Base-by-base conservation (phyloP, 2,888 invertebrate species). In the Erebia ligea region DNA sequence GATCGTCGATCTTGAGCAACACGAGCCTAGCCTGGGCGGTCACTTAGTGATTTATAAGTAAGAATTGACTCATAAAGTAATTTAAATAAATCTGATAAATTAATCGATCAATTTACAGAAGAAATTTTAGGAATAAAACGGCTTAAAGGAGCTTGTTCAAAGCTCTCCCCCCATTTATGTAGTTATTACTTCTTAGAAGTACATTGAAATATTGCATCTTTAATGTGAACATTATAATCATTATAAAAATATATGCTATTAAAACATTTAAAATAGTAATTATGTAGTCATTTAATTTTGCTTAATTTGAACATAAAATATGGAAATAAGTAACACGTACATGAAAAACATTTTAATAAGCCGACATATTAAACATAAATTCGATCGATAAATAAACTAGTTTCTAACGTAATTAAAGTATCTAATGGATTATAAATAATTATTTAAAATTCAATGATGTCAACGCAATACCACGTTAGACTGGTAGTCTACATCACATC, bases 371-470 rank as follows among this genome's bases (percentile, higher is more conserved):
- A 54, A 61, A 57, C 13, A 19, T 42, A 57, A 63, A 62, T 67
- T 45, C 50, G 63, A 73, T 73, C 57, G 34, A 71, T 69, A 71
- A 71, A 71, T 21, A 54, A 73, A 71, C 69, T 59, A 71, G 71
- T 74, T 71, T 45, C 48, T 4, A 61, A 48, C 15, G 9, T 34
- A 66, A 68, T 71, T 71, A 69, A 69, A 64, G 17, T 19, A 67
- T 58, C 17, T 67, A 62, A 66, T 21, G 11, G 61, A 21, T 67
- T 67, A 66, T 67, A 67, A 67, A 67, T 67, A 58, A 67, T n/a
- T 57, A 58, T 48, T 58, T 67, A 25, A 57, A 25, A 15, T 54
- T 48, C 57, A 42, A 58, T 25, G 10, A 45, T 67, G 67, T 67
- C 67, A 48, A 67, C 67, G 50, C 54, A 54, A 66, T 54, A 19